Evolutionary conservation across 2,888 invertebrate species (phyloP), one percentile per base, ranked within the genome.

Genomic region (Conchocele bisecta): DNA sequence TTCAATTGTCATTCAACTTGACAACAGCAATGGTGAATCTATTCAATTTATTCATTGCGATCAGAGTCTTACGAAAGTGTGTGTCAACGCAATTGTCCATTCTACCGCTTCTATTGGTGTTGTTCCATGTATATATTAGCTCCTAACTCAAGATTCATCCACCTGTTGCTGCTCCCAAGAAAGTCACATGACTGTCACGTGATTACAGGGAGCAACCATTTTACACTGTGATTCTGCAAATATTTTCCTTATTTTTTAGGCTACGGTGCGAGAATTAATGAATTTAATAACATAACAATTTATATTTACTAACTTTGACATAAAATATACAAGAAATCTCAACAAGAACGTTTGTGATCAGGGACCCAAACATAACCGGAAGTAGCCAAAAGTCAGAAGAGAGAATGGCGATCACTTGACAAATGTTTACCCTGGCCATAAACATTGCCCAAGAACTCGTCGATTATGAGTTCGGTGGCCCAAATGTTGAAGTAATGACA

Each of bases 401-500:
- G 60, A 82, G 79, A 82, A 82, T 82, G 81, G 81, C 81, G 79
- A 79, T 75, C 44, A 82, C 79, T 77, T 82, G 77, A 75, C 72
- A 68, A 67, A 72, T 67, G 61, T 46, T 64, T 70, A 63, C 63
- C 69, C 73, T 60, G 75, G 65, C 63, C 75, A 72, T 71, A 75
- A 75, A 75, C 67, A 58, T 67, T 68, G 77, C 70, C 77, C 67
- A 72, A 68, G 76, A 76, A 76, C 75, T 80, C 80, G 64, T 73
- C 58, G 73, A 75, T 56, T 63, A 84, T 84, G 84, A 84, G 84
- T 79, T 82, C 84, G 74, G 83, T 81, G 70, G 79, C 83, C 76
- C 84, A 83, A 71, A 82, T 83, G 73, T 68, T 83, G 68, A 82
- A 81, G 83, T 83, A 75, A 46, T 42, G 48, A 11, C 5, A 39